Percentiles rank a stretch among this genome's conserved stretches.
Conservation (phyloP, 2,797 vertebrate species). For the Prunella strophiata region DNA sequence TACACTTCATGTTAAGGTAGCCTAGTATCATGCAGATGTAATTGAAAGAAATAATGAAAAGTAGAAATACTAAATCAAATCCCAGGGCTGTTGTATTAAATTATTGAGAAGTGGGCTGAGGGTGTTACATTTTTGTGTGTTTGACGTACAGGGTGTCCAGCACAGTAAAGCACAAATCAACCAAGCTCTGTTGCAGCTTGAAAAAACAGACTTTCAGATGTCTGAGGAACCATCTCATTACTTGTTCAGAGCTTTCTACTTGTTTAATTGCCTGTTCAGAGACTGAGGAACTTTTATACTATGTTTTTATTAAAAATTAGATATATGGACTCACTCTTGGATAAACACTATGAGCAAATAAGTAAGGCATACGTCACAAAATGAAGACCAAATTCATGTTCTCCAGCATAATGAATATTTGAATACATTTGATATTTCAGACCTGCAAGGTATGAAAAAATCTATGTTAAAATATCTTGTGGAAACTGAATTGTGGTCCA, state of each 20-base stretch:
- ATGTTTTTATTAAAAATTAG: constrained; percentile 36
- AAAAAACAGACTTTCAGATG: constrained; percentile 11
- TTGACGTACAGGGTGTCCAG: constrained; percentile 28
- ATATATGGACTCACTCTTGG: neutral
- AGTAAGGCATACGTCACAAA: neutral
- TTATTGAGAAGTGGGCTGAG: neutral
- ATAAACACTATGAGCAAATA: neutral
- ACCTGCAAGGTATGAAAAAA: neutral
- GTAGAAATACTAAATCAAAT: constrained; percentile 16
- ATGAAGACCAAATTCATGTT: constrained; percentile 4
- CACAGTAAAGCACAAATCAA: neutral
- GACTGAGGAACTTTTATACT: neutral
- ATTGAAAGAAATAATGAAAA: constrained; percentile 28
- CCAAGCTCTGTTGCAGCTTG: neutral
- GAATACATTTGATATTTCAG: neutral
- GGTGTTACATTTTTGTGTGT: constrained; percentile 16
- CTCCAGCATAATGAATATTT: neutral
- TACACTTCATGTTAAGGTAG: neutral
- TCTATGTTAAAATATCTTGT: neutral
- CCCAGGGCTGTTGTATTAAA: constrained; percentile 16
- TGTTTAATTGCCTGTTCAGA: constrained; percentile 23
- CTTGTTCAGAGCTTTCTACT: constrained; percentile 3
- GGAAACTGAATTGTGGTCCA: neutral
- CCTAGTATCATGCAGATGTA: neutral
- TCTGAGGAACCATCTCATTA: constrained; percentile 41